phyloP scores from a whole-genome alignment of 2,888 invertebrate genomes.

The Gastrophysa polygoni region DNA sequence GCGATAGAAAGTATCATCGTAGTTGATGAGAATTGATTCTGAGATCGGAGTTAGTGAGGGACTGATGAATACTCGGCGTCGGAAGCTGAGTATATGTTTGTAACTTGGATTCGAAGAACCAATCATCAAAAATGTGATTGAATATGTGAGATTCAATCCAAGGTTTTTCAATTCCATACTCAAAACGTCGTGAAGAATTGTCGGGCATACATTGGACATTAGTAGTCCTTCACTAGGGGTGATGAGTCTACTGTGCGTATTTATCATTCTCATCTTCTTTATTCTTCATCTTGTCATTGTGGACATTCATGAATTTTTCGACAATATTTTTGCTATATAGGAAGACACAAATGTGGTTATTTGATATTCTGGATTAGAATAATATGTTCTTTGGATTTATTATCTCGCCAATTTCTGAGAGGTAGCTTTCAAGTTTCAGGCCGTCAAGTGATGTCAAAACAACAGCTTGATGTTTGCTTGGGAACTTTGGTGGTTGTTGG shows the following conservation, averaged over 20 bases:
- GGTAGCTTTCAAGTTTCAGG: conserved; percentile 8
- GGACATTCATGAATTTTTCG: conserved; percentile 24
- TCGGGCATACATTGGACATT: conserved; percentile 23
- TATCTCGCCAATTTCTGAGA: not conserved
- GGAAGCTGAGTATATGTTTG: conserved; percentile 24
- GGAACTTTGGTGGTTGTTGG: not conserved
- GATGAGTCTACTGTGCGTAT: conserved; percentile 31
- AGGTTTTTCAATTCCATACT: conserved; percentile 21
- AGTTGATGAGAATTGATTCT: conserved; percentile 24
- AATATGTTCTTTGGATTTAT: conserved; percentile 7
- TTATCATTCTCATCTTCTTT: not conserved
- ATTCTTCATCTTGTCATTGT: conserved; percentile 21
- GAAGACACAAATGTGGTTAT: not conserved
- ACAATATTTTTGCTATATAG: not conserved
- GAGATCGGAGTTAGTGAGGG: conserved; percentile 1
- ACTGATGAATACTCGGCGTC: conserved; percentile 36
- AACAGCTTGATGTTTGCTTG: conserved; percentile 2
- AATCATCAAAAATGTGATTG: not conserved
- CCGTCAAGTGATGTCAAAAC: not conserved
- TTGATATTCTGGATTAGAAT: conserved; percentile 10
- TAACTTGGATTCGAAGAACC: not conserved
- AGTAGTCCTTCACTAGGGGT: conserved; percentile 35
- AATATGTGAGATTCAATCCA: conserved; percentile 4
- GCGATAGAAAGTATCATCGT: conserved; percentile 28
- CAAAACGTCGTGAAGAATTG: conserved; percentile 34